Evolutionary conservation across 2,888 invertebrate genomes (phyloP), one percentile per base, ranked within the genome.

Genomic region (Callimorpha dominula): DNA sequence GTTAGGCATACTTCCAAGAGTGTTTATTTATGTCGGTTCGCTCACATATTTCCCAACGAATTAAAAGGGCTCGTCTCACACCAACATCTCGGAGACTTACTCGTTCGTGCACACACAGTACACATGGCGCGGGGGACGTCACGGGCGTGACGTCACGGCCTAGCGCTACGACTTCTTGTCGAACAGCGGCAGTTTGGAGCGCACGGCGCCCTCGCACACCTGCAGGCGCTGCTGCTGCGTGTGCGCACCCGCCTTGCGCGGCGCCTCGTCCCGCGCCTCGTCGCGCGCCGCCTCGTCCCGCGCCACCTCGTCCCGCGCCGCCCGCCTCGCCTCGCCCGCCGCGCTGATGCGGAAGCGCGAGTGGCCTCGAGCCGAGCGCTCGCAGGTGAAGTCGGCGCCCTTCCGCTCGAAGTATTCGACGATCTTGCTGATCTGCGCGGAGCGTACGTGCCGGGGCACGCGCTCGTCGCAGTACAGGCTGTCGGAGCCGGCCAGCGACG

Each of bases 371-470:
- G 90, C 90, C 14, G 93, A 91, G 3, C 96, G 88, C 80, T 90
- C 91, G 86, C 96, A 96, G 81, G 96, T 92, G 86, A 96, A 94
- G 78, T 95, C 96, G 46, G 96, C 96, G 68, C 97, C 97, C 89
- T 98, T 97, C 67, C 97, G 96, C 92, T 98, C 98, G 92, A 98
- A 98, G 91, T 98, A 98, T 87, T 98, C 98, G 49, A 98, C 98
- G 83, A 98, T 98, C 88, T 97, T 97, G 68, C 98, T 97, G 82
- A 98, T 98, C 89, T 97, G 97, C 80, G 97, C 96, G 80, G 97
- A 96, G 83, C 97, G 91, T 84, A 96, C 94, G 83, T 96, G 96
- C 46, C 97, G 95, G 64, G 96, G 96, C 54, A 93, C 85, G 40
- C 97, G 94, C 78, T 97, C 97, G 86, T 97, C 97, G 96, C 97